Evolutionary conservation across 1,140 invertebrate species (phyloP).

Genomic region (Pseudomyrmex gracilis): DNA sequence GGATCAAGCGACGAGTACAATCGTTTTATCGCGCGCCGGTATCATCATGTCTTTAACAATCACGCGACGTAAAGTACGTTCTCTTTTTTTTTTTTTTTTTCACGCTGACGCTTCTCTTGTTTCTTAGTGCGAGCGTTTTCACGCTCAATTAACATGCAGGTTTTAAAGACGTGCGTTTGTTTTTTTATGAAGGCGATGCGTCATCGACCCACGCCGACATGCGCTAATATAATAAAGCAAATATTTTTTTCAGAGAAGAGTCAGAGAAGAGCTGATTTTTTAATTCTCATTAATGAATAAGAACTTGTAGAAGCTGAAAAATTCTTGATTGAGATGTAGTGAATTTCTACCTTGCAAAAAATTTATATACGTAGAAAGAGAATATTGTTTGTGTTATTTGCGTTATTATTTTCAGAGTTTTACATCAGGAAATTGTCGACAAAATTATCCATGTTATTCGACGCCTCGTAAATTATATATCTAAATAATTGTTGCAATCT

Average conservation of each 20-base stretch:
- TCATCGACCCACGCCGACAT: not conserved
- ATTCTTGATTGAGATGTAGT: too few species aligned
- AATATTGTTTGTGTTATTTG: not conserved
- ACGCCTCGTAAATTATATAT: not conserved
- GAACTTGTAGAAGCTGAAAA: not conserved
- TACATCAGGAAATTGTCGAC: not conserved
- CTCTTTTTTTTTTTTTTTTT: not conserved
- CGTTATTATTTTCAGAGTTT: not conserved
- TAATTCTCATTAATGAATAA: not conserved
- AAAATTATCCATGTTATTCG: not conserved
- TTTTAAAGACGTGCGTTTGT: not conserved
- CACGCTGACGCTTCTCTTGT: not conserved
- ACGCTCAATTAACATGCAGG: constrained; percentile 28
- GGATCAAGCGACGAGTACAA: constrained; percentile 58
- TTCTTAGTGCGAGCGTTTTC: constrained; percentile 8
- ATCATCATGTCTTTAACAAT: constrained; percentile 35
- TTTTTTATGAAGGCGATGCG: not conserved
- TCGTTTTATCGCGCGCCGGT: constrained; percentile 64
- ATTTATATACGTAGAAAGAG: too few species aligned
- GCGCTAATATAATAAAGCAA: not conserved
- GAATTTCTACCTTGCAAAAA: too few species aligned
- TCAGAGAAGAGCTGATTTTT: not conserved
- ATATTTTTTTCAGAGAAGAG: not conserved
- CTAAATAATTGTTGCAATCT: constrained; percentile 19
- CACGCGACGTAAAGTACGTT: constrained; percentile 29